Conservation (phyloP, 2,888 invertebrate species). For the Diaprepes abbreviatus region DNA sequence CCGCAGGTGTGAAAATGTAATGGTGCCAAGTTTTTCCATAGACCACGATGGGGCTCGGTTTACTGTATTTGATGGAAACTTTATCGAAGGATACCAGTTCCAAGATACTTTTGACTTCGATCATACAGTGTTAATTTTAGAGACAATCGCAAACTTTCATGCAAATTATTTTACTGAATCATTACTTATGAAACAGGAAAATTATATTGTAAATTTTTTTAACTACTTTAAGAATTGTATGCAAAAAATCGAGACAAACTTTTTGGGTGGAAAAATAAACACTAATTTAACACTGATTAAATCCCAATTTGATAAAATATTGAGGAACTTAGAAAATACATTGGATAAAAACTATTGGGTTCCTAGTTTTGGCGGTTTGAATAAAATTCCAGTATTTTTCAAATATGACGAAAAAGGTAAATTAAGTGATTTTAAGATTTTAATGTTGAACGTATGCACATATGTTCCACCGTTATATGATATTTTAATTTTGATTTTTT, state of each 20-base stretch:
- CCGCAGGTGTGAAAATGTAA: no score
- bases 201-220: neutral
- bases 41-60: neutral
- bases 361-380: neutral
- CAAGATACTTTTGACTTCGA: neutral
- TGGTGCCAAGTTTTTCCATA: neutral
- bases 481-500: conserved; percentile 37
- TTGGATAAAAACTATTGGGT: neutral
- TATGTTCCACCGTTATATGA: conserved; percentile 33
- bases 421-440: neutral
- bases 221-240: neutral
- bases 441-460: neutral
- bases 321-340: neutral
- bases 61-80: neutral
- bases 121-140: neutral
- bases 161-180: neutral
- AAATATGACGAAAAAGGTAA: neutral
- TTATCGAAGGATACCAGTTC: neutral
- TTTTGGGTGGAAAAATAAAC: neutral
- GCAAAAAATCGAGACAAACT: neutral
- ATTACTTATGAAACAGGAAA: neutral
- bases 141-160: neutral
- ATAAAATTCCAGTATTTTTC: neutral
- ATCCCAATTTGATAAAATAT: neutral
- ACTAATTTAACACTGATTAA: neutral